These are phyloP conservation scores for Strigamia maritima DNA, from an alignment of 2,888 invertebrate species.

Conservation along the genomic window DNA sequence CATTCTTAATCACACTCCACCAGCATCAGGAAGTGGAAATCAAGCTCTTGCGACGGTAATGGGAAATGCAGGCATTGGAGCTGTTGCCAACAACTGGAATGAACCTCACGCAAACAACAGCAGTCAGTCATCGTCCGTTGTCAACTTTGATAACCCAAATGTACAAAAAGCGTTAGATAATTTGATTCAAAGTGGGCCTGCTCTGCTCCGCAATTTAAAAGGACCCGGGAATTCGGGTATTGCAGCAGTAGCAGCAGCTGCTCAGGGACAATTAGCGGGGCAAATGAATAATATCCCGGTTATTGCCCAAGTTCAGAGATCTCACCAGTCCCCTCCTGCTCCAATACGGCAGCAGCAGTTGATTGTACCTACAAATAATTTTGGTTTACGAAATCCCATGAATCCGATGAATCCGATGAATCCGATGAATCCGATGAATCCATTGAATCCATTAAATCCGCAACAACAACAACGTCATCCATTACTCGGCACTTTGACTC, in stretches of 20 bases:
- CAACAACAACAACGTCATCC: slow-evolving; percentile 36
- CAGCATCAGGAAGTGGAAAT: background rate
- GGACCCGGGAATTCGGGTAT: background rate
- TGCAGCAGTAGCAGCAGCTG: background rate
- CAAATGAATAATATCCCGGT: background rate
- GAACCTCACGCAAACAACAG: slow-evolving; percentile 40
- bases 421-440: no score
- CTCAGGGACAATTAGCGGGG: background rate
- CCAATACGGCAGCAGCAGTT: background rate
- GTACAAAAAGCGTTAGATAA: slow-evolving; percentile 54
- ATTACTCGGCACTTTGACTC: slow-evolving; percentile 2
- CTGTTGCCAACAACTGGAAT: slow-evolving; percentile 39
- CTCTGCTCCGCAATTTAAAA: slow-evolving; percentile 48
- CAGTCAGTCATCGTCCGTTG: slow-evolving; percentile 42
- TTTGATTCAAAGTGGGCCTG: slow-evolving; percentile 53
- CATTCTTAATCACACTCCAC: slow-evolving; percentile 63
- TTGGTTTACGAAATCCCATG: background rate
- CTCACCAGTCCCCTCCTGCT: background rate
- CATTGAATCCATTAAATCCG: no score
- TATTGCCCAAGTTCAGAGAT: background rate
- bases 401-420: no score
- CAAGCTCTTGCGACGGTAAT: background rate
- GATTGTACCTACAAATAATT: background rate
- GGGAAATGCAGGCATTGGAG: background rate
- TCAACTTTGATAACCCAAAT: slow-evolving; percentile 54